These are phyloP conservation scores for Elephas maximus DNA, from an alignment of 2,113 vertebrate species.

Conservation along the genomic window DNA sequence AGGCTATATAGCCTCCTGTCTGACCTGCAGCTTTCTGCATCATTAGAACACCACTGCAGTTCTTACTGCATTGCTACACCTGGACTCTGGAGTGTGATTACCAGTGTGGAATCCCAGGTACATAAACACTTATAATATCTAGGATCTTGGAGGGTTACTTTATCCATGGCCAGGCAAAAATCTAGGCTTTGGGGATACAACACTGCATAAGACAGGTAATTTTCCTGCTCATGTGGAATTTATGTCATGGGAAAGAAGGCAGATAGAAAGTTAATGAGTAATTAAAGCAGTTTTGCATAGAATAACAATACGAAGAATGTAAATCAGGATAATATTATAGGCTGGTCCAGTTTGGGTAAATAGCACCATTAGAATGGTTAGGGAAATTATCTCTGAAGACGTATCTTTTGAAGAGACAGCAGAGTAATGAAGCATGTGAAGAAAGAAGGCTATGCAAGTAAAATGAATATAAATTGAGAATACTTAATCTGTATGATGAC, in stretches of 20 bases:
- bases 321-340: neutral
- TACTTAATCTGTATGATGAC: no score
- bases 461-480: neutral
- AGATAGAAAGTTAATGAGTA: neutral
- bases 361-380: neutral
- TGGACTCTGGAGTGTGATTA: neutral
- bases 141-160: neutral
- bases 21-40: neutral
- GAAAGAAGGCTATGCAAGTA: neutral
- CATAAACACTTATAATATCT: neutral
- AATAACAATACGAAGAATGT: neutral
- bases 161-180: neutral
- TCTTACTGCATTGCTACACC: neutral
- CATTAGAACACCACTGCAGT: neutral
- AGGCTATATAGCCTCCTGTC: neutral
- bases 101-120: neutral
- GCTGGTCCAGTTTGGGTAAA: neutral
- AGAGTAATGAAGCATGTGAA: neutral
- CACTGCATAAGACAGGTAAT: neutral
- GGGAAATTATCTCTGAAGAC: neutral
- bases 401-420: neutral
- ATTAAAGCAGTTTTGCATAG: neutral
- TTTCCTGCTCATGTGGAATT: neutral
- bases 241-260: neutral
- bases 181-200: neutral